Evolutionary conservation across 1,140 invertebrate species (phyloP).

Genomic region (Drosophila nasuta): DNA sequence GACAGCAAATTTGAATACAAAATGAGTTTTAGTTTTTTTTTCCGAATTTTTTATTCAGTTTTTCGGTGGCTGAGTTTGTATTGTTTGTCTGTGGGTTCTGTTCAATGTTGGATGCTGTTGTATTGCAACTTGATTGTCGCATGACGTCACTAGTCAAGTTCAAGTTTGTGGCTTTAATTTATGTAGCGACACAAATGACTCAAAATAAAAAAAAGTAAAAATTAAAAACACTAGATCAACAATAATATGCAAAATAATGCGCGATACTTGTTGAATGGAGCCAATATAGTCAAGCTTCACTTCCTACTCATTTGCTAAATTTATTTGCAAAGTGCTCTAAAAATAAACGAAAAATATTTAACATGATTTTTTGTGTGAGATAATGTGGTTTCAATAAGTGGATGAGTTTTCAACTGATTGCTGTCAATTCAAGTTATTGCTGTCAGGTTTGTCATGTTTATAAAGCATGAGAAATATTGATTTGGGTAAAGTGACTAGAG

Average conservation of each 20-base stretch:
- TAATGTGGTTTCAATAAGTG: neutral
- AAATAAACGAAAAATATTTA: neutral
- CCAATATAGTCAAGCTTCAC: neutral
- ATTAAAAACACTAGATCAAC: conserved; percentile 9
- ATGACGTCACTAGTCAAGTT: conserved; percentile 72
- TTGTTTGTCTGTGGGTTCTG: conserved; percentile 60
- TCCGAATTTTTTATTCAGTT: conserved; percentile 49
- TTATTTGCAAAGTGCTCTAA: conserved; percentile 3
- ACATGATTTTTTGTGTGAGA: neutral
- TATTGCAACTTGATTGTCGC: conserved; percentile 65
- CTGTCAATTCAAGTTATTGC: neutral
- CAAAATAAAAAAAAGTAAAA: conserved; percentile 25
- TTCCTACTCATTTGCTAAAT: conserved; percentile 8
- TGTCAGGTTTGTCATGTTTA: neutral
- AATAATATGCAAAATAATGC: conserved; percentile 15
- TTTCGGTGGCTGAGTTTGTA: conserved; percentile 67
- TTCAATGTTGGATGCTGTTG: conserved; percentile 54
- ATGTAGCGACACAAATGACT: conserved; percentile 56
- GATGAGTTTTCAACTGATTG: neutral
- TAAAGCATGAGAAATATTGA: neutral
- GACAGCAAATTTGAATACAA: conserved; percentile 64
- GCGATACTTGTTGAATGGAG: neutral
- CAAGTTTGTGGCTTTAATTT: conserved; percentile 72
- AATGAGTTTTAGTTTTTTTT: conserved; percentile 45
- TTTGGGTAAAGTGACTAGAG: neutral